A percentile compares a stretch with the other conserved stretches of the same genome.
These are phyloP conservation scores for Alaudala cheleensis DNA, from an alignment of 2,113 vertebrate species.

Conservation along the genomic window DNA sequence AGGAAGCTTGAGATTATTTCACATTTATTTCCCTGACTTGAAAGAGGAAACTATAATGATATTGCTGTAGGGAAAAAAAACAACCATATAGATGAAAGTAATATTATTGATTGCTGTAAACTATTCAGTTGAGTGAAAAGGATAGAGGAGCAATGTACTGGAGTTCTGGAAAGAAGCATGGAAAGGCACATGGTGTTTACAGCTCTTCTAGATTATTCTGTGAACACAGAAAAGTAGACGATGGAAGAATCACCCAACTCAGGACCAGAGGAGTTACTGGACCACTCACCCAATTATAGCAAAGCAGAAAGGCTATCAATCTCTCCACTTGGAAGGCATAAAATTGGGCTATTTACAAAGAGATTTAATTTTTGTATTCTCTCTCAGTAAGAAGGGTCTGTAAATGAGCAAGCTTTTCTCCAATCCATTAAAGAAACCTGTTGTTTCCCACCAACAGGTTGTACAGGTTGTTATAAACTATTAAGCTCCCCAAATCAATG, in stretches of 20 bases:
- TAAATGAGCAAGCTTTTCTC: background rate
- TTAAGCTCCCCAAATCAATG: background rate
- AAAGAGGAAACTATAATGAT: slow-evolving; percentile 58
- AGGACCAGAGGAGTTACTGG: background rate
- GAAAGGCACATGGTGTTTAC: background rate
- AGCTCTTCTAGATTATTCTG: background rate
- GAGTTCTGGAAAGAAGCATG: background rate
- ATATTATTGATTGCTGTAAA: slow-evolving; percentile 38
- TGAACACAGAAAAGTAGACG: background rate
- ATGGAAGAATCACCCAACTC: background rate
- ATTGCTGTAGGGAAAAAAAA: background rate
- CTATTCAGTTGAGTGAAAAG: background rate
- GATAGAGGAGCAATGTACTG: background rate
- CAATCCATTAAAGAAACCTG: background rate
- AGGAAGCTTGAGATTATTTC: slow-evolving; percentile 62
- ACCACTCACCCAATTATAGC: background rate
- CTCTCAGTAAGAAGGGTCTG: background rate
- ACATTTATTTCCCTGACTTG: slow-evolving; percentile 59
- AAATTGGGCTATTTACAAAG: background rate
- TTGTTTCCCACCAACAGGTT: background rate
- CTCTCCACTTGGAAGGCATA: background rate
- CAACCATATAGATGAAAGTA: background rate
- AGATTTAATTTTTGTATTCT: background rate
- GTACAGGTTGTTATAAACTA: background rate
- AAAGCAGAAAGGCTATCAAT: background rate